Evolutionary conservation across 2,888 invertebrate genomes (phyloP).

Genomic region (Xestia c-nigrum): DNA sequence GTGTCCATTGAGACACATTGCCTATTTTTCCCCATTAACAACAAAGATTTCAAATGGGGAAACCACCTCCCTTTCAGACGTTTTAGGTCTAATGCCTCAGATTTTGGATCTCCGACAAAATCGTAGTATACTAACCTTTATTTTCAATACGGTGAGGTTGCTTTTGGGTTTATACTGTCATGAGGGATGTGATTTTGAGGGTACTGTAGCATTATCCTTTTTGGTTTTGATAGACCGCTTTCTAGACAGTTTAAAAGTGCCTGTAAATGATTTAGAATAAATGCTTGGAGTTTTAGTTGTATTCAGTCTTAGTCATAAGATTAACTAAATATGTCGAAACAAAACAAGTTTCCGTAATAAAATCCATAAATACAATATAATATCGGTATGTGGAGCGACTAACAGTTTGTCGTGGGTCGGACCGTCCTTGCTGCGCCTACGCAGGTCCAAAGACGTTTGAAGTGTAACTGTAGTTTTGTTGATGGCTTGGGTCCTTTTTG

Average conservation of each 20-base stretch:
- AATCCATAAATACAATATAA: constrained; percentile 50
- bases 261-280: not conserved
- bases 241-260: not conserved
- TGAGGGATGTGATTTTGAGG: too few relatives aligned
- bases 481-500: constrained; percentile 16
- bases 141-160: too few relatives aligned
- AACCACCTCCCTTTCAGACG: too few relatives aligned
- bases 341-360: constrained; percentile 55
- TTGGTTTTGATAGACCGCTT: too few relatives aligned
- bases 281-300: not conserved
- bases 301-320: constrained; percentile 29
- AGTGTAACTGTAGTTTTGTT: constrained; percentile 53
- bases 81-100: too few relatives aligned
- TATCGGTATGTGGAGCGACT: constrained; percentile 64
- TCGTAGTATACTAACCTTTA: too few relatives aligned
- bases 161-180: too few relatives aligned
- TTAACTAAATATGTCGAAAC: constrained; percentile 42
- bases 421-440: constrained; percentile 71
- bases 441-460: constrained; percentile 43
- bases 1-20: too few relatives aligned
- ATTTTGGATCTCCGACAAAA: too few relatives aligned
- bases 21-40: too few relatives aligned
- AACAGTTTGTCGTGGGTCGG: constrained; percentile 64
- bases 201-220: too few relatives aligned
- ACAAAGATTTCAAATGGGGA: too few relatives aligned